Base-by-base conservation (phyloP, 2,113 vertebrate species). In the Cavia porcellus region DNA sequence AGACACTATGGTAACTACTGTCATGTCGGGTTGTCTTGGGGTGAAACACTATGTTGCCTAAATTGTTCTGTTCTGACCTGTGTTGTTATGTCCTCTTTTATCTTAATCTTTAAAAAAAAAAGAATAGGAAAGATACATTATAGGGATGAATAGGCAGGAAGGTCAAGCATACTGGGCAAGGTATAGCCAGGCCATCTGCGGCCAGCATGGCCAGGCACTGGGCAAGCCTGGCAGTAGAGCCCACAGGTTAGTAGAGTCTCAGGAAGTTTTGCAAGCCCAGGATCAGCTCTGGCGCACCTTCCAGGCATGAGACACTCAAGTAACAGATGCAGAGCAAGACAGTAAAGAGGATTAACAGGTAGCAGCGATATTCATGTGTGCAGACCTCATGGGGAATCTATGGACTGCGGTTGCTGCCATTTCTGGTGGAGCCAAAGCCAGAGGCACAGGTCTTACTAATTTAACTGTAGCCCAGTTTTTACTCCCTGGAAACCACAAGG, bases 381-480 rank as follows among this genome's bases (percentile, higher is more conserved):
- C 14, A 42, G 0, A 57, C 42, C 47, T 45, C 4, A 50, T 7
- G 45, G 47, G 75, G 32, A 84, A 20, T 62, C 42, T 5, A 8
- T 75, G 2, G 47, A n/a, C 4, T 45, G 17, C 22, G 50, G 28
- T 30, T 28, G 35, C 52, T 79, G 7, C 13, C 30, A 79, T 52
- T 91, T 75, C 88, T 62, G 57, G 25, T 55, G 5, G 55, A 70
- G 32, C n/a, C 77, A 95, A 81, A 97, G 66, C 10, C 85, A 82
- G 84, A 92, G 50, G 38, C 22, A 28, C 4, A 45, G 15, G 47
- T 75, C 15, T 57, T 35, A 12, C 17, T 57, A 72, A 81, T 52
- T 22, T 83, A 77, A 74, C 10, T 89, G 64, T 45, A 20, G 24
- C 62, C 59, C 35, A 52, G 9, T 30, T 52, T 84, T 79, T 25